Evolutionary conservation across 2,888 invertebrate genomes (phyloP).

Genomic region (Teleiodes luculella): DNA sequence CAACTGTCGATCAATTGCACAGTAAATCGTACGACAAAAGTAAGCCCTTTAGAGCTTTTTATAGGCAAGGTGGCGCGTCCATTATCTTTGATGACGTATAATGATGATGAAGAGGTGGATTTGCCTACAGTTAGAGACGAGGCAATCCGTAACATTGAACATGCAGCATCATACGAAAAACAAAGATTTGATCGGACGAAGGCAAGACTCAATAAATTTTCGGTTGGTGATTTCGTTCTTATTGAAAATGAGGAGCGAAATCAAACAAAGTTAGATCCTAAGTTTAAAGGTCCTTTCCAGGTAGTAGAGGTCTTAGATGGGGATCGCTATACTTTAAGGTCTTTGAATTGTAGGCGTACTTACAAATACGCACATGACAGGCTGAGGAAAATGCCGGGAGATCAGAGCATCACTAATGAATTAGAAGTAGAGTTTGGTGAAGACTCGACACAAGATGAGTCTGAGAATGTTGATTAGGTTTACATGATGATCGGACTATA

Average conservation of each 20-base stretch:
- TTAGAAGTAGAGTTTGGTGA: no score
- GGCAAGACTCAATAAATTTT: conserved; percentile 14
- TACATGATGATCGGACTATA: no score
- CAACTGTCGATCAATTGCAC: conserved; percentile 35
- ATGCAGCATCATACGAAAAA: not conserved
- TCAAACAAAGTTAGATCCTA: conserved; percentile 23
- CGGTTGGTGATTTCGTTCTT: conserved; percentile 20
- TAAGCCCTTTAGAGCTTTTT: conserved; percentile 31
- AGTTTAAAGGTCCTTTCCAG: conserved; percentile 23
- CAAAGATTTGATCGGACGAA: conserved; percentile 14
- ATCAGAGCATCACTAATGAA: no score
- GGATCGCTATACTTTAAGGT: conserved; percentile 14
- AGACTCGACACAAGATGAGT: no score
- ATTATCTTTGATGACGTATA: conserved; percentile 15
- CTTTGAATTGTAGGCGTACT: conserved; percentile 19
- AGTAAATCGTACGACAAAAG: conserved; percentile 26
- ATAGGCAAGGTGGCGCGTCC: conserved; percentile 29
- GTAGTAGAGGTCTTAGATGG: conserved; percentile 19
- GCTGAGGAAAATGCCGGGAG: no score
- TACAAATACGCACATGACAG: conserved; percentile 21
- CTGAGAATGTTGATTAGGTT: no score
- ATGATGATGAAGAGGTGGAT: conserved; percentile 16
- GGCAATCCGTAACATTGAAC: conserved; percentile 14
- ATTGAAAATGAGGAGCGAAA: conserved; percentile 23
- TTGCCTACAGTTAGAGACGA: conserved; percentile 13